These are phyloP conservation scores for Zoanthus sansibaricus DNA, from an alignment of 92 coral and sea anemone species.

Conservation along the genomic window DNA sequence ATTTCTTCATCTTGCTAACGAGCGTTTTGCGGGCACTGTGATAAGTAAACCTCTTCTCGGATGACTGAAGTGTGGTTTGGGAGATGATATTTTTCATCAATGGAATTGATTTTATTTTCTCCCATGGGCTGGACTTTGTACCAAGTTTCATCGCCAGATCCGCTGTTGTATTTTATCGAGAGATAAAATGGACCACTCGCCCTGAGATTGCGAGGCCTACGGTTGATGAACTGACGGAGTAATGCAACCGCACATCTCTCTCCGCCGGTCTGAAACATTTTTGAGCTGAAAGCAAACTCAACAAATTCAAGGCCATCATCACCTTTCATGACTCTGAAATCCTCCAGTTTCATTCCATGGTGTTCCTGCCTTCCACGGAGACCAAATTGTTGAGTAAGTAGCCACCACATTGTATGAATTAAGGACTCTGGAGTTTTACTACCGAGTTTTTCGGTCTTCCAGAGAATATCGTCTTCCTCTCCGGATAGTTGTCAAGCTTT, in stretches of 20 bases:
- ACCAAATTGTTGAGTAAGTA: slow-evolving; percentile 49
- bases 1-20: slow-evolving; percentile 51
- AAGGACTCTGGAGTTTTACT: too few species aligned
- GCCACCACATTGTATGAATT: too few species aligned
- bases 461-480: too few species aligned
- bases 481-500: too few species aligned
- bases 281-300: slow-evolving; percentile 54
- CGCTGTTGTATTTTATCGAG: slow-evolving; percentile 29
- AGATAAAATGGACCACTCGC: slow-evolving; percentile 55
- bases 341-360: slow-evolving; percentile 54
- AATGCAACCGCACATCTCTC: slow-evolving; percentile 58
- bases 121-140: slow-evolving; percentile 60
- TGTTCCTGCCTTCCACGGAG: slow-evolving; percentile 68
- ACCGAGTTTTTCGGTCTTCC: too few species aligned
- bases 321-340: slow-evolving; percentile 45
- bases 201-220: slow-evolving; percentile 29
- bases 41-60: slow-evolving; percentile 49
- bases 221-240: slow-evolving; percentile 46
- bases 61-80: slow-evolving; percentile 42
- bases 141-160: slow-evolving; percentile 30
- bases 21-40: slow-evolving; percentile 56
- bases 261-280: slow-evolving; percentile 58
- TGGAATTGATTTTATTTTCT: slow-evolving; percentile 21
- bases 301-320: slow-evolving; percentile 63
- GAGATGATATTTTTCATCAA: slow-evolving; percentile 43